Base-by-base conservation (phyloP, 1,140 invertebrate genomes). In the Eriocheir sinensis region DNA sequence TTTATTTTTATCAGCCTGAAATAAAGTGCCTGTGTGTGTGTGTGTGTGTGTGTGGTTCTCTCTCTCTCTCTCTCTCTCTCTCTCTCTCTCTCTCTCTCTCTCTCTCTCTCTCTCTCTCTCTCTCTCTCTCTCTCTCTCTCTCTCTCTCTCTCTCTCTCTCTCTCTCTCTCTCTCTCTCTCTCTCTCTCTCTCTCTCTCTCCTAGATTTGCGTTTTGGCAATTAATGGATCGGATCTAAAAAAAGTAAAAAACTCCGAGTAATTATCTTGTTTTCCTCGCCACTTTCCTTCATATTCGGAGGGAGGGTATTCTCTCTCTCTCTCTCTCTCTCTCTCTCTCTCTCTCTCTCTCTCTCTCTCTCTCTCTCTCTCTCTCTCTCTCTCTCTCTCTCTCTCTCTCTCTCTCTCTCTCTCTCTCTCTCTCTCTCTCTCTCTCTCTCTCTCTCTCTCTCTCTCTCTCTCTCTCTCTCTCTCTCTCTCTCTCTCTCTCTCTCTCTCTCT, bases 91-190 rank as follows among this genome's bases (percentile, higher is more conserved):
- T 6, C 53, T 72, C 53, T 8, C 53, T 72, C 53, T 72, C 53
- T 8, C 53, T 72, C 53, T 72, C 53, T 72, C 53, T 72, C 53
- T 72, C 53, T 72, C 53, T 72, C 53, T 72, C 53, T 72, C 53
- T 72, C 53, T 72, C 53, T 72, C 53, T 72, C 53, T 72, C 53
- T 72, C 53, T 72, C 53, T 72, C 53, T 72, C 53, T 72, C 53
- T 72, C 53, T 72, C 53, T 72, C 53, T 72, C 53, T 72, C 53
- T 72, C 53, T 72, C 53, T 72, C 53, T 72, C 53, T 72, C 53
- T 72, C 53, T 72, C 53, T 72, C 53, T 72, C 53, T 72, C 53
- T 72, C 53, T 72, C 53, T 72, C 53, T 72, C 53, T 72, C 53
- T 72, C 53, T 72, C 53, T 72, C 53, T 72, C 53, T 72, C 53